A percentile compares a stretch with the other conserved stretches of the same genome.
Evolutionary conservation across 2,888 invertebrate genomes (phyloP).

Genomic region (Protonemura montana): DNA sequence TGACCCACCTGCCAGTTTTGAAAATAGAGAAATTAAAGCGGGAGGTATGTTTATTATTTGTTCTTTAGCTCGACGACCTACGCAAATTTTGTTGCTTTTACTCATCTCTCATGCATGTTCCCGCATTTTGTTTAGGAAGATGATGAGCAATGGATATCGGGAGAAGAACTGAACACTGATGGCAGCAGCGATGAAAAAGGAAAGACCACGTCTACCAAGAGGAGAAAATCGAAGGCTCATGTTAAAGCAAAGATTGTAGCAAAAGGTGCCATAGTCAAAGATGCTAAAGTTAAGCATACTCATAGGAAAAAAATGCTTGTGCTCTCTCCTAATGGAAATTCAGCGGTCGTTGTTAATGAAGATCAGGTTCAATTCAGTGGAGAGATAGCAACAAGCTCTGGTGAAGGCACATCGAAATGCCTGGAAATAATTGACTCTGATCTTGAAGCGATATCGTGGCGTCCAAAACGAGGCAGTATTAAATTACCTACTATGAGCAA

Average conservation of each 20-base stretch:
- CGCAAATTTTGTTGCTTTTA: too few species aligned
- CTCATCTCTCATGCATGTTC: too few species aligned
- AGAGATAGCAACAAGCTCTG: neutral
- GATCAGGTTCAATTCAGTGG: neutral
- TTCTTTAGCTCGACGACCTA: too few species aligned
- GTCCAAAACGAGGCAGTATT: slow-evolving; percentile 59
- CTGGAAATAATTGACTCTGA: slow-evolving; percentile 45
- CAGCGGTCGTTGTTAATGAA: neutral
- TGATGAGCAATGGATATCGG: slow-evolving; percentile 61
- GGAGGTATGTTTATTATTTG: neutral
- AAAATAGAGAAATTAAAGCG: neutral
- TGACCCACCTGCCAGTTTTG: neutral
- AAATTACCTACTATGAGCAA: slow-evolving; percentile 55
- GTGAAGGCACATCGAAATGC: neutral
- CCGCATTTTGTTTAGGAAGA: slow-evolving; percentile 56
- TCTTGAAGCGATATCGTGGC: slow-evolving; percentile 55
- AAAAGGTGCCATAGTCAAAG: slow-evolving; percentile 19
- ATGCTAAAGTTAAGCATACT: neutral
- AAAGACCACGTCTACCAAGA: neutral
- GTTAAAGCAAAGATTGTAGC: neutral
- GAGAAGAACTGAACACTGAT: slow-evolving; percentile 61
- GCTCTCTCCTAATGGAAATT: neutral
- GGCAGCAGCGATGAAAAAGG: slow-evolving; percentile 60
- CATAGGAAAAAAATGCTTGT: neutral
- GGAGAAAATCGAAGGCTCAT: neutral